These are phyloP conservation scores for Bucorvus abyssinicus DNA, from an alignment of 2,797 vertebrate genomes.

Conservation along the genomic window DNA sequence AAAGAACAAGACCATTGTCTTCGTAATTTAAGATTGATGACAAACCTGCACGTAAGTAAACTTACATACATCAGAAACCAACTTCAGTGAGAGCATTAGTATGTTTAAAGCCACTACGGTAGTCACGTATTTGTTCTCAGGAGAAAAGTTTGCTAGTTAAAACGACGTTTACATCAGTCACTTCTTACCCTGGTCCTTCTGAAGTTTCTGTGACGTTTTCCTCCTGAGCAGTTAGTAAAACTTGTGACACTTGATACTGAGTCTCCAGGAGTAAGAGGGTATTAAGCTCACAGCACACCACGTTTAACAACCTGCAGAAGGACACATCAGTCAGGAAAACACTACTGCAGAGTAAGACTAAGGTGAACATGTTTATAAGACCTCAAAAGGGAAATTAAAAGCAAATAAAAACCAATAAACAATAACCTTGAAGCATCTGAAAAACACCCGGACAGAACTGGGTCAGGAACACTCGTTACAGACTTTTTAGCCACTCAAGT, in stretches of 20 bases:
- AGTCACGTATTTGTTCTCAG: not conserved
- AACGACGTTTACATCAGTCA: not conserved
- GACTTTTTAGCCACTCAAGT: not conserved
- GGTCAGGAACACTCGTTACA: not conserved
- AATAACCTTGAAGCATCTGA: not conserved
- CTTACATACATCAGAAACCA: not conserved
- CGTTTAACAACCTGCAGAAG: conserved; percentile 84
- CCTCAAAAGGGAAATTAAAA: not conserved
- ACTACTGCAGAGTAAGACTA: not conserved
- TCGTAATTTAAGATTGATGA: not conserved
- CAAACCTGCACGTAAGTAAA: not conserved
- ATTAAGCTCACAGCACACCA: conserved; percentile 90
- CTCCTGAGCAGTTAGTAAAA: conserved; percentile 86
- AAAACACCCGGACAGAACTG: not conserved
- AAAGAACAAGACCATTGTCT: not conserved
- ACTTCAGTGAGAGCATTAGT: not conserved
- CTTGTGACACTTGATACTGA: conserved; percentile 87
- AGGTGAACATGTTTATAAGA: not conserved
- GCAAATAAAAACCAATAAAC: not conserved
- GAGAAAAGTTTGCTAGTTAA: not conserved
- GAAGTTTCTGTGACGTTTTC: conserved; percentile 80
- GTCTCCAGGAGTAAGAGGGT: conserved; percentile 89
- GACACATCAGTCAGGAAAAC: not conserved
- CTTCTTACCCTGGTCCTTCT: conserved; percentile 76
- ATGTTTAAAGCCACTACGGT: not conserved